Evolutionary conservation across 2,113 vertebrate species (phyloP).

Genomic region (Campylomormyrus tamandua): DNA sequence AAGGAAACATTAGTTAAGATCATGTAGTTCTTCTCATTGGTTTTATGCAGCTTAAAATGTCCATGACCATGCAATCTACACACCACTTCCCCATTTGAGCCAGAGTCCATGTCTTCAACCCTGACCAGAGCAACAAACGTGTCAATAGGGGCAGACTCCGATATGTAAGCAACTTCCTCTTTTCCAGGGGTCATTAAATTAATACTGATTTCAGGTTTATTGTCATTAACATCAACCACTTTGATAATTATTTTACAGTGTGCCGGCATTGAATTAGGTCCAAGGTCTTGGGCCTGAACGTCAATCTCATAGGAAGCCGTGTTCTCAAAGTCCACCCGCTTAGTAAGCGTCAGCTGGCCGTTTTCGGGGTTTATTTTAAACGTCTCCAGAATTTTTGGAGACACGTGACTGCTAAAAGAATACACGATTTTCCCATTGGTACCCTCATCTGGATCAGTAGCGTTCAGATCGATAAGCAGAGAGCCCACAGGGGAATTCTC

Average conservation of each 20-base stretch:
- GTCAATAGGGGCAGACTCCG: constrained; percentile 79
- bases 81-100: constrained; percentile 78
- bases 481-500: constrained; percentile 81
- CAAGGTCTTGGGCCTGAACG: constrained; percentile 90
- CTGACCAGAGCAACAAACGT: constrained; percentile 89
- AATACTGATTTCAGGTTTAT: constrained; percentile 90
- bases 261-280: constrained; percentile 91
- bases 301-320: constrained; percentile 87
- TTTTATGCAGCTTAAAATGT: constrained; percentile 86
- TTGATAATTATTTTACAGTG: constrained; percentile 95
- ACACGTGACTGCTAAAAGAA: constrained; percentile 88
- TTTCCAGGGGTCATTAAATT: constrained; percentile 85
- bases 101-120: constrained; percentile 88
- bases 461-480: constrained; percentile 84
- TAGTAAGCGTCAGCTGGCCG: constrained; percentile 79
- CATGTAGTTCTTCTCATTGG: constrained; percentile 91
- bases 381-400: constrained; percentile 83
- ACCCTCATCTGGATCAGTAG: constrained; percentile 91
- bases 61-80: constrained; percentile 86
- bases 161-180: constrained; percentile 80
- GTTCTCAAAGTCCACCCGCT: constrained; percentile 83
- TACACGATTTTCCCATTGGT: constrained; percentile 90
- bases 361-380: constrained; percentile 85
- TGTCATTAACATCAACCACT: constrained; percentile 90
- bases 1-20: constrained; percentile 85